Base-by-base conservation (phyloP, 2,797 vertebrate species). In the Amblyraja radiata region DNA sequence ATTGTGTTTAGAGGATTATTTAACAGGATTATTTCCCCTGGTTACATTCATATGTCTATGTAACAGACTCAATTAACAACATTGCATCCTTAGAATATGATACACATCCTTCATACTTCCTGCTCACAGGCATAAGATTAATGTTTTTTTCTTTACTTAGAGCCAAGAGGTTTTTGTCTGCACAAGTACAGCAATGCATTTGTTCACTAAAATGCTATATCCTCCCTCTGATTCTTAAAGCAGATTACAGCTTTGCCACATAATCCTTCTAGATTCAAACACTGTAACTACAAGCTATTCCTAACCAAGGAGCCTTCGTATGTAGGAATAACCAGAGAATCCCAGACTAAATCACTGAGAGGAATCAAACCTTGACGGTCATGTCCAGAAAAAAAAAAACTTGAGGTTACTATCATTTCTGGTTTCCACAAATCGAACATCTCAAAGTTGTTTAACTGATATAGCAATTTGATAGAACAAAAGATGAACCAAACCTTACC, bases 1-100 rank as follows among this genome's bases (percentile, higher is more conserved):
- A 10, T 93, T 81, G 93, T 80, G 18, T 83, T 58, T 65, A 1
- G 28, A n/a, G 58, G 68, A 4, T 93, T 54, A 58, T 93, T 58
- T 23, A 39, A 95, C 94, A 94, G 94, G 94, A 93, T 58, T 73
- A 90, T 93, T 94, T 91, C 93, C 93, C 86, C 28, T 94, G 68
- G 74, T 83, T 23, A 23, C 21, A 32, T 73, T 46, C 21, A 74
- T 9, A 74, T 73, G 46, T 91, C 68, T 74, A 32, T 73, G 65
- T 5, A 90, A 73, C 36, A 90, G 54, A 73, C 88, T 73, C 36
- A 36, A 46, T 32, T 25, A 63, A 32, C 63, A 74, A 25, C 21
- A 10, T 68, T 36, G 36, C 6, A 6, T 39, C 13, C n/a, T 63
- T 63, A 14, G 65, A 39, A 6, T 73, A 63, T 6, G 39, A 32